A percentile compares a stretch with the other conserved stretches of the same genome.
Evolutionary conservation across 2,113 vertebrate species (phyloP).

Genomic region (Setophaga petechia): DNA sequence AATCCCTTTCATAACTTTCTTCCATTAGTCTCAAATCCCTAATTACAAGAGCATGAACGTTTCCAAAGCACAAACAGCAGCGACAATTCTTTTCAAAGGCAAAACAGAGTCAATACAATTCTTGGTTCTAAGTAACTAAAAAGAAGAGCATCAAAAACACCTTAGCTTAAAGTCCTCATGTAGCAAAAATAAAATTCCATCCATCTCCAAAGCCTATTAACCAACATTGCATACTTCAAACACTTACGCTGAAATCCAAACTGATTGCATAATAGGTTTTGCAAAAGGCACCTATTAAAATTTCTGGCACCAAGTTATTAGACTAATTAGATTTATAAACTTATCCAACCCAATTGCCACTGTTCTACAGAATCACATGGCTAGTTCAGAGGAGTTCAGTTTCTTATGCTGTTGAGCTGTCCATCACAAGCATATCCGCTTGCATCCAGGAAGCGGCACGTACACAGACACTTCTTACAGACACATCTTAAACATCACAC

Average conservation of each 20-base stretch:
- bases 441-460: neutral
- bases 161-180: neutral
- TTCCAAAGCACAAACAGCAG: neutral
- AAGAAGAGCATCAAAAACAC: neutral
- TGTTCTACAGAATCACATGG: neutral
- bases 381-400: neutral
- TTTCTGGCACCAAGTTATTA: neutral
- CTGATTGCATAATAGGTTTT: neutral
- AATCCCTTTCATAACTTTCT: neutral
- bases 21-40: neutral
- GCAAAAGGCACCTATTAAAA: neutral
- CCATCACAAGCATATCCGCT: neutral
- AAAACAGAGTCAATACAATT: neutral
- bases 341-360: neutral
- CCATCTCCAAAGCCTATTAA: neutral
- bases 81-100: neutral
- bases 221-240: neutral
- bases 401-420: neutral
- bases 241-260: neutral
- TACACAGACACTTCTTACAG: neutral
- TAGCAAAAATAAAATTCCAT: neutral
- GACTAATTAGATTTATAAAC: neutral
- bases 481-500: neutral
- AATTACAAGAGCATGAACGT: neutral
- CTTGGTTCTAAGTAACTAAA: neutral